phyloP scores from a whole-genome alignment of 2,888 invertebrate species.

The Cryptocephalus primarius region DNA sequence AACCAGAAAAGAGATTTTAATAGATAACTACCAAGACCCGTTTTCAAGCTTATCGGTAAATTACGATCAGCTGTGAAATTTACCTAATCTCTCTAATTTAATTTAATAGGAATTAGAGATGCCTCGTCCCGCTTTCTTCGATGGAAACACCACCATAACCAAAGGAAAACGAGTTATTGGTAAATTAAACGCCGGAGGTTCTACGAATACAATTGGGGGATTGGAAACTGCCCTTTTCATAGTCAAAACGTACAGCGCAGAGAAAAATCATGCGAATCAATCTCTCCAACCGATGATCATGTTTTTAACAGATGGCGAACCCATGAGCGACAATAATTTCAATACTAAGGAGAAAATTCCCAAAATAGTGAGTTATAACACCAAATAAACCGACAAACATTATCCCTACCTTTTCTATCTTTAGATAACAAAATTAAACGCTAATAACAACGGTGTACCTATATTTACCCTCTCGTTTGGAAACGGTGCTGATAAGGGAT shows the following conservation, averaged over 20 bases:
- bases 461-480: slow-evolving; percentile 60
- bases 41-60: slow-evolving; percentile 3
- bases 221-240: slow-evolving; percentile 28
- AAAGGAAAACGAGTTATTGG: slow-evolving; percentile 47
- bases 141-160: slow-evolving; percentile 41
- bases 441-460: slow-evolving; percentile 22
- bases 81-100: not conserved
- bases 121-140: slow-evolving; percentile 29
- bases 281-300: slow-evolving; percentile 48
- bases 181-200: slow-evolving; percentile 44
- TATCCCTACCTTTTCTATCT: not conserved
- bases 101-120: slow-evolving; percentile 3
- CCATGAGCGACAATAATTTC: slow-evolving; percentile 30
- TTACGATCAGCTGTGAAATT: not conserved
- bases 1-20: no score
- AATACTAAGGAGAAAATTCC: slow-evolving; percentile 37
- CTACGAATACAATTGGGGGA: slow-evolving; percentile 55
- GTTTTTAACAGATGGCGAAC: slow-evolving; percentile 55
- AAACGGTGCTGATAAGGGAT: slow-evolving; percentile 49
- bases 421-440: slow-evolving; percentile 1
- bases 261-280: slow-evolving; percentile 3
- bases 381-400: slow-evolving; percentile 3
- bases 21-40: slow-evolving; percentile 15
- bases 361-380: slow-evolving; percentile 29
- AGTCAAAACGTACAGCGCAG: slow-evolving; percentile 13